Conservation (phyloP, 2,113 vertebrate genomes). For the Silurus asotus region DNA sequence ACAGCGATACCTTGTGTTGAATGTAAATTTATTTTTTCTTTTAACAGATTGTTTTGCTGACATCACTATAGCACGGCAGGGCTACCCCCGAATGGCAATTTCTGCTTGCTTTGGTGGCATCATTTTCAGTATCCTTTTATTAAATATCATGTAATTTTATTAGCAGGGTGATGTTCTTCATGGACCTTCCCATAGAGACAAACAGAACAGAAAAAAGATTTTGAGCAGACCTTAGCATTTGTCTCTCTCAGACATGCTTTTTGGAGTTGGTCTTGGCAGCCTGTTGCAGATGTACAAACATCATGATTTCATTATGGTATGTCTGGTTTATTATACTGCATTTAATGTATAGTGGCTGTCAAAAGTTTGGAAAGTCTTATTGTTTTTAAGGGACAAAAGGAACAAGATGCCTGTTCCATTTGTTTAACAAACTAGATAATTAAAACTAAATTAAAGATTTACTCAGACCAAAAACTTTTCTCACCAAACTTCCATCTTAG, state of each 20-base stretch:
- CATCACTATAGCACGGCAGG: conserved; percentile 91
- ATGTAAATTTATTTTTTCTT: conserved; percentile 39
- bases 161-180: too few species aligned
- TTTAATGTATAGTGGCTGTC: too few species aligned
- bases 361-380: too few species aligned
- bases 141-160: not conserved
- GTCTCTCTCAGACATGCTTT: conserved; percentile 81
- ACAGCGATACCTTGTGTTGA: not conserved
- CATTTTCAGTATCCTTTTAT: conserved; percentile 96
- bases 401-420: too few species aligned
- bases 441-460: too few species aligned
- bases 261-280: conserved; percentile 90
- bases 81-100: conserved; percentile 96
- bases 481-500: too few species aligned
- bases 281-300: conserved; percentile 78
- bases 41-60: conserved; percentile 87
- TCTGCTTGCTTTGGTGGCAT: conserved; percentile 96
- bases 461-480: too few species aligned
- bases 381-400: too few species aligned
- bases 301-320: conserved; percentile 77
- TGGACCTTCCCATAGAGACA: not conserved
- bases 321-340: conserved; percentile 13
- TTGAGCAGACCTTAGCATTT: conserved; percentile 1
- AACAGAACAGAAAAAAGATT: not conserved
- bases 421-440: too few species aligned